Conservation (phyloP, 2,797 vertebrate genomes). For the Poeciliopsis turneri region DNA sequence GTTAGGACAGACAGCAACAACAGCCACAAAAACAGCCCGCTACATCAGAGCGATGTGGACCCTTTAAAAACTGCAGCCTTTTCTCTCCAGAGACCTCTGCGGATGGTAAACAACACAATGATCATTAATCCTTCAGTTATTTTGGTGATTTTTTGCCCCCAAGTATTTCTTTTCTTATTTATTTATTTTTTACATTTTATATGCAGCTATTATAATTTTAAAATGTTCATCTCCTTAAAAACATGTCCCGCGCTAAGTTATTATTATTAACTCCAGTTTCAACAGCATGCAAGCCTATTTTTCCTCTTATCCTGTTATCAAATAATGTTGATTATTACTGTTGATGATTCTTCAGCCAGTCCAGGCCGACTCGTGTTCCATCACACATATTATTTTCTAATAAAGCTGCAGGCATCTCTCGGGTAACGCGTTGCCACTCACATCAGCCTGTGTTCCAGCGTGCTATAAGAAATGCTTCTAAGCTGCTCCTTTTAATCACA, state of each 20-base stretch:
- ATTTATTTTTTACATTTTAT: conserved; percentile 25
- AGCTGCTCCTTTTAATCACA: conserved; percentile 67
- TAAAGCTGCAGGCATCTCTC: conserved; percentile 67
- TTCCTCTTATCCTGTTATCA: conserved; percentile 68
- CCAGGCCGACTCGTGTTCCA: conserved; percentile 56
- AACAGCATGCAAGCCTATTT: conserved; percentile 63
- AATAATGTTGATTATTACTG: conserved; percentile 76
- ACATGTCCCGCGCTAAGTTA: conserved; percentile 65
- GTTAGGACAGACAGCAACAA: conserved; percentile 98
- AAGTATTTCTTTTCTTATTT: conserved; percentile 10
- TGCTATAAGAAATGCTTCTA: conserved; percentile 61
- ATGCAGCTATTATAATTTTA: conserved; percentile 25
- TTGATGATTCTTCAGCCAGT: conserved; percentile 66
- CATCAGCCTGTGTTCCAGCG: conserved; percentile 38
- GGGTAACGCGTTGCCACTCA: conserved; percentile 61
- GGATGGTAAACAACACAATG: conserved; percentile 35
- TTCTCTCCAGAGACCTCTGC: conserved; percentile 29
- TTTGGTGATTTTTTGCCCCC: conserved; percentile 29
- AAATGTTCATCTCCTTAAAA: conserved; percentile 40
- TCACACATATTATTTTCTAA: conserved; percentile 76
- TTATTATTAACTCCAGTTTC: conserved; percentile 69
- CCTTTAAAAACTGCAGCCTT: conserved; percentile 43
- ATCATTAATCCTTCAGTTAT: conserved; percentile 24
- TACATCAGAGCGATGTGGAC: conserved; percentile 66
- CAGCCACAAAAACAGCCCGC: conserved; percentile 77